Evolutionary conservation across 2,113 vertebrate genomes (phyloP).

Genomic region (Parotia lawesii): DNA sequence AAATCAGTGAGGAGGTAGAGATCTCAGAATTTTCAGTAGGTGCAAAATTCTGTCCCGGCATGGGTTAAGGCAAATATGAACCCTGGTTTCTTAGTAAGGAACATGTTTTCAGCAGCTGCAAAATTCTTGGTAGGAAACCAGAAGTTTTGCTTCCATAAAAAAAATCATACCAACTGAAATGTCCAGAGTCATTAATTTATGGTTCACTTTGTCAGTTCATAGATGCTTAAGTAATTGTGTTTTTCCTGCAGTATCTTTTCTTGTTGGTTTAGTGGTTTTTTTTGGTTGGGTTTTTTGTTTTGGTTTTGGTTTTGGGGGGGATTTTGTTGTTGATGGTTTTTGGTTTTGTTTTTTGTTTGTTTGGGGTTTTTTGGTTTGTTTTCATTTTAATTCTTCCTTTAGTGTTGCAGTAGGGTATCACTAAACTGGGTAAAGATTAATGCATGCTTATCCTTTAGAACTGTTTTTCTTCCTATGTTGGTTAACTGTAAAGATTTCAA

Average conservation of each 20-base stretch:
- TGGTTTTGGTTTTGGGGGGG: accelerated
- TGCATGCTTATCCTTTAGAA: not conserved
- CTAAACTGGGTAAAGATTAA: not conserved
- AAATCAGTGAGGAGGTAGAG: not conserved
- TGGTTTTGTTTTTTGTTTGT: not conserved
- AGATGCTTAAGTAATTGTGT: not conserved
- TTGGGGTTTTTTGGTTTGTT: not conserved
- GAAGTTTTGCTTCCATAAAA: not conserved
- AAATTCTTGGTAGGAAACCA: not conserved
- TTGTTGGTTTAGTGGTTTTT: not conserved
- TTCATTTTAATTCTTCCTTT: not conserved
- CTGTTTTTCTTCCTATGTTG: not conserved
- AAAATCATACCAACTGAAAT: not conserved
- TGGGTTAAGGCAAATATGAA: not conserved
- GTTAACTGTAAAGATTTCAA: not conserved
- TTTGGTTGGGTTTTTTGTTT: not conserved
- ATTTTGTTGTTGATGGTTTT: not conserved
- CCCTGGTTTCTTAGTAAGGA: not conserved
- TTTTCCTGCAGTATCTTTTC: not conserved
- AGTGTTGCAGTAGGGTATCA: not conserved
- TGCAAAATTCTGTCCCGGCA: not conserved
- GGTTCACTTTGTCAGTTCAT: not conserved
- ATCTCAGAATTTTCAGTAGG: not conserved
- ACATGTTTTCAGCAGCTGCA: not conserved
- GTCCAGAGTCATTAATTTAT: not conserved